These are phyloP conservation scores for Sarcoramphus papa DNA, from an alignment of 2,797 vertebrate species.

Conservation along the genomic window DNA sequence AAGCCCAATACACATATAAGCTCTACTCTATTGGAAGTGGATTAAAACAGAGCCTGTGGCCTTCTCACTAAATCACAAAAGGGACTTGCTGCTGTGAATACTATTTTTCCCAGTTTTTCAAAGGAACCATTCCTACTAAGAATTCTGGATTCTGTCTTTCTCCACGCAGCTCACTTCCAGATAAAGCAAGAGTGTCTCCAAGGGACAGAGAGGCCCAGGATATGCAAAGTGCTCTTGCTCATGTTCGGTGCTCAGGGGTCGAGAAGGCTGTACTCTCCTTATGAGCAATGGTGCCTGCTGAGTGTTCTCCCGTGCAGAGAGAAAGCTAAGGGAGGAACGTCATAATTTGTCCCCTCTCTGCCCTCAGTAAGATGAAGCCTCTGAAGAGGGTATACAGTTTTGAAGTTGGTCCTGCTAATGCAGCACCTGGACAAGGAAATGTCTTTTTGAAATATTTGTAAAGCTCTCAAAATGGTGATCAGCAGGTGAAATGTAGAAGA, in stretches of 20 bases:
- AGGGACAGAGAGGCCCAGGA: not conserved
- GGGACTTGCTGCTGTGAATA: not conserved
- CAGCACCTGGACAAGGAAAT: not conserved
- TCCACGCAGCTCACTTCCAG: not conserved
- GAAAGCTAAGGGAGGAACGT: not conserved
- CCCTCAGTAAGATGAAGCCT: not conserved
- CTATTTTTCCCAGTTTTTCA: not conserved
- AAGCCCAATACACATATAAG: not conserved
- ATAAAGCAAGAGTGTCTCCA: not conserved
- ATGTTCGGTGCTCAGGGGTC: not conserved
- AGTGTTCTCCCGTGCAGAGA: not conserved
- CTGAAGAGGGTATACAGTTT: not conserved
- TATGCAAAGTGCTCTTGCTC: not conserved
- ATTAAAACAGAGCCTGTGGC: conserved; percentile 34
- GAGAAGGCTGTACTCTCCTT: not conserved
- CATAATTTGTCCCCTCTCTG: not conserved
- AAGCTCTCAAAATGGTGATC: not conserved
- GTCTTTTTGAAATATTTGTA: not conserved
- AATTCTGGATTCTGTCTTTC: not conserved
- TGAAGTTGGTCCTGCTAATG: not conserved
- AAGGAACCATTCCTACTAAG: not conserved
- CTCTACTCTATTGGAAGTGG: not conserved
- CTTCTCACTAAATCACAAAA: not conserved
- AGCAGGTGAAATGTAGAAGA: not conserved
- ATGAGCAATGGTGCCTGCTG: not conserved